Conservation (phyloP, 2,113 vertebrate genomes). For the Pholis gunnellus region DNA sequence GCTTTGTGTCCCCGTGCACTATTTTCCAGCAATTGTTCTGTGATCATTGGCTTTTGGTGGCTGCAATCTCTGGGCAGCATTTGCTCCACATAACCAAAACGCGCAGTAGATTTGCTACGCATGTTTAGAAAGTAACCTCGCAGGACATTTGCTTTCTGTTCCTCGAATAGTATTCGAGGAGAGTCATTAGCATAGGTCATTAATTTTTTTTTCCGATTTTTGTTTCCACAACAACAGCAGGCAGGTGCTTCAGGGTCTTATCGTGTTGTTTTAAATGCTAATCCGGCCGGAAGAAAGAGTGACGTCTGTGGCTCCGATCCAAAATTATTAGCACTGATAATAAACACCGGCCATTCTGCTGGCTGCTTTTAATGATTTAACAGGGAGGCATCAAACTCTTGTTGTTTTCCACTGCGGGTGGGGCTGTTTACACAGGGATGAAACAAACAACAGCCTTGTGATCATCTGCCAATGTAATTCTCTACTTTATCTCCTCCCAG, state of each 20-base stretch:
- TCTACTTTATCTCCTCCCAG: constrained; percentile 79
- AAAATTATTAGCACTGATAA: constrained; percentile 64
- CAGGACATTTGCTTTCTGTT: constrained; percentile 43
- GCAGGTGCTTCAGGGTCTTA: constrained; percentile 67
- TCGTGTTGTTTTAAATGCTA: constrained; percentile 77
- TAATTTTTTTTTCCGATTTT: constrained; percentile 60
- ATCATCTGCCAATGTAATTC: constrained; percentile 65
- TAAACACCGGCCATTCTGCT: constrained; percentile 35
- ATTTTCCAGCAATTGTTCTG: constrained; percentile 27
- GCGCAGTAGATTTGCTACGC: not conserved
- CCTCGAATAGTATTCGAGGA: constrained; percentile 18
- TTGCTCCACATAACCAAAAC: constrained; percentile 19
- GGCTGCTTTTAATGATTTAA: constrained; percentile 70
- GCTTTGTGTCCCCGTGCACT: constrained; percentile 37
- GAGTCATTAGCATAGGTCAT: constrained; percentile 62
- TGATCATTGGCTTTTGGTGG: constrained; percentile 31
- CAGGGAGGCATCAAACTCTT: constrained; percentile 56
- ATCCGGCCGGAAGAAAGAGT: constrained; percentile 61
- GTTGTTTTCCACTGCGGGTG: constrained; percentile 30
- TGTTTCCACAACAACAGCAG: constrained; percentile 52
- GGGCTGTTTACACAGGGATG: constrained; percentile 64
- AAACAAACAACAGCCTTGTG: constrained; percentile 57
- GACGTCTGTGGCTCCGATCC: constrained; percentile 65
- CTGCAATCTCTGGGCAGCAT: constrained; percentile 28
- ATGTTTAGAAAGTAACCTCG: constrained; percentile 23